A percentile compares a stretch with the other conserved stretches of the same genome.
Conservation (phyloP, 2,888 invertebrate species). For the Bellardia bayeri region DNA sequence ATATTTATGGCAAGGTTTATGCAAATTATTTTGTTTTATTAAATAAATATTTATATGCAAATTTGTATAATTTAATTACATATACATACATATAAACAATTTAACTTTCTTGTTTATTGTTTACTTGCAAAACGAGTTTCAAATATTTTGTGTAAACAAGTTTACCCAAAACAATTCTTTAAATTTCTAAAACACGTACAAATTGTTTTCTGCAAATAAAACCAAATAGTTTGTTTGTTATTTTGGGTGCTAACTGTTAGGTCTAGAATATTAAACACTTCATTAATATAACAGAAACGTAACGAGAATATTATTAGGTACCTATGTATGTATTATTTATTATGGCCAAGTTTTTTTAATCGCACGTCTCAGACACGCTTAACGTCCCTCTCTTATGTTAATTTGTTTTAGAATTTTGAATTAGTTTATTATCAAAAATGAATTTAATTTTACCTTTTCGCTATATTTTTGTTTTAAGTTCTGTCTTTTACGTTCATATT, state of each 20-base stretch:
- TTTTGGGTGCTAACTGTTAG: neutral
- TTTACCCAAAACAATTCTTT: neutral
- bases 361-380: constrained; percentile 10
- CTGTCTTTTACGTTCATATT: constrained; percentile 79
- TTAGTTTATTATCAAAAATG: neutral
- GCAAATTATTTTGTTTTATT: neutral
- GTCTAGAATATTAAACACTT: neutral
- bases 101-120: neutral
- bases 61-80: neutral
- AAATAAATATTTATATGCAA: neutral
- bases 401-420: neutral
- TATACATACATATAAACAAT: no score
- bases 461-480: constrained; percentile 77
- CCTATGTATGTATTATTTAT: no score
- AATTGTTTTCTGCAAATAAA: neutral
- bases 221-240: neutral
- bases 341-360: neutral
- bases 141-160: neutral
- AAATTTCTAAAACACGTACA: no score
- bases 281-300: neutral
- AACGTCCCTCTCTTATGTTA: no score
- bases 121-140: neutral
- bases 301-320: no score
- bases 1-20: no score
- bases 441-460: constrained; percentile 77